Base-by-base conservation (phyloP, 2,113 vertebrate species). In the Nesogale talazaci region DNA sequence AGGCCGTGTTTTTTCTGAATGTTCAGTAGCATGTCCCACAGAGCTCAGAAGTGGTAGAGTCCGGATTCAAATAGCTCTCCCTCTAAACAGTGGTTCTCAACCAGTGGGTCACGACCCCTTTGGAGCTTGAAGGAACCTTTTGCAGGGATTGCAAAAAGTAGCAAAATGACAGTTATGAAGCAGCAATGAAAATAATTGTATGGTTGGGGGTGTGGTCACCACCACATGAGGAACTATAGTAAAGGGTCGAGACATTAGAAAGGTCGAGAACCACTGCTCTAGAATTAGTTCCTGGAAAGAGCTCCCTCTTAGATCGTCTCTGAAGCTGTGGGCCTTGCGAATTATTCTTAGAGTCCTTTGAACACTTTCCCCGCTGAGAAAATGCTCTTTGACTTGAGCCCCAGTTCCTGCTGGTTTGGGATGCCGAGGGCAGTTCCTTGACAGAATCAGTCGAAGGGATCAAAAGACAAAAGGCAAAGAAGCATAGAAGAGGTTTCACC, bases 11-110 rank as follows among this genome's bases (percentile, higher is more conserved):
- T 38, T 83, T 94, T 92, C 56, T 91, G 1, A 86, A 56, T 88
- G 34, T 57, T 34, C 69, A 81, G 31, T 94, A 83, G 38, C 56
- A 92, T 95, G 59, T 17, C 42, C 61, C 17, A 86, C 77, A 88
- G n/a, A 78, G 20, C 86, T 83, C 52, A 11, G 42, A 70, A 78
- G 46, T n/a, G 52, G 20, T 52, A 82, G 61, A 95, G 34, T 87
- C 22, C 67, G 46, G 46, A 83, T 86, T 88, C 61, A 70, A 31
- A 61, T 22, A 52, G 10, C 46, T 52, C 46, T 52, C 46, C 46
- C 46, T 52, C 46, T 52, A 52, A 52, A 52, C 46, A 52, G 46
- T 12, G 46, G 46, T 52, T 52, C 46, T 52, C 46, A 52, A 52
- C 10, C 46, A 12, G 46, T 52, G 46, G 46, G 46, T 52, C 46